Evolutionary conservation across 2,113 vertebrate genomes (phyloP).

Genomic region (Symphodus melops): DNA sequence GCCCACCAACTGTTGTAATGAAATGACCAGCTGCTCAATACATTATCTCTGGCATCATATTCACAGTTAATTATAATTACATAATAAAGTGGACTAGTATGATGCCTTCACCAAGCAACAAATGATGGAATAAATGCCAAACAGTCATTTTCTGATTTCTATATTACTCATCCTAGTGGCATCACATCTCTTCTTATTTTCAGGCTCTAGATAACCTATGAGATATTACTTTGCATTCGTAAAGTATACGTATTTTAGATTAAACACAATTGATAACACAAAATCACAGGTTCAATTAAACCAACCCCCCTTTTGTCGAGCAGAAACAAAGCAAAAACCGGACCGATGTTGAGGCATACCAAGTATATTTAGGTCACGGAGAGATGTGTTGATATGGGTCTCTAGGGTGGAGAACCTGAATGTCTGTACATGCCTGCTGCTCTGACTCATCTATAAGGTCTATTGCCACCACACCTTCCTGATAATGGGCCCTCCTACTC

Average conservation of each 20-base stretch:
- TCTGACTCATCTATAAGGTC: constrained; percentile 80
- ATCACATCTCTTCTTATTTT: no score
- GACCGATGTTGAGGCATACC: constrained; percentile 1
- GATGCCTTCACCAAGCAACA: no score
- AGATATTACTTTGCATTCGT: neutral
- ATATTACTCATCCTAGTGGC: no score
- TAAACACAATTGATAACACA: no score
- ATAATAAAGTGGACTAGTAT: no score
- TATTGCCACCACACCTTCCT: constrained; percentile 73
- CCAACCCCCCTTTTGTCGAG: neutral
- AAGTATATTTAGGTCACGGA: constrained; percentile 22
- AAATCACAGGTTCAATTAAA: neutral
- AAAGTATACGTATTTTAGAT: neutral
- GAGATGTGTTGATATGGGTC: constrained; percentile 60
- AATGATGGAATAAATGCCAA: no score
- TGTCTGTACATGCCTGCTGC: constrained; percentile 74
- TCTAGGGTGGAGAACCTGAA: constrained; percentile 67
- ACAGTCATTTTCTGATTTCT: no score
- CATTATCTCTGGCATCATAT: no score
- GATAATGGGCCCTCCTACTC: constrained; percentile 74
- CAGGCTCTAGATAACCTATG: no score
- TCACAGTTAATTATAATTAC: no score
- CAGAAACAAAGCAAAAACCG: constrained; percentile 5
- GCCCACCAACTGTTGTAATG: no score
- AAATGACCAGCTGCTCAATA: no score